Base-by-base conservation (phyloP, 1,140 invertebrate species). In the Leptinotarsa texana region DNA sequence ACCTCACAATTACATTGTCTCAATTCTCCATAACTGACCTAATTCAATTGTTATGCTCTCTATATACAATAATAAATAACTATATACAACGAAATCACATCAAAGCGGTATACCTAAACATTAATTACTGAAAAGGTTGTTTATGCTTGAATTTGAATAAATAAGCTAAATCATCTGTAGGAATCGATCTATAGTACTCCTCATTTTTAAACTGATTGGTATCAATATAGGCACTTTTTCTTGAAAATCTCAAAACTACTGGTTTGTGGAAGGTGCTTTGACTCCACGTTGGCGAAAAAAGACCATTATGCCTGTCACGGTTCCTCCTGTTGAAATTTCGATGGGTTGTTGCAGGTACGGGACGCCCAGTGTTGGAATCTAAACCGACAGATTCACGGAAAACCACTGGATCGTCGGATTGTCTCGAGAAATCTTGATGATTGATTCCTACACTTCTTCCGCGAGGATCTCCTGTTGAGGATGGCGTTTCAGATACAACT, bases 211-310 rank as follows among this genome's bases (percentile, higher is more conserved):
- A 78, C 42, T 78, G 75, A 3, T 74, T 73, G 4, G 49, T 51
- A 68, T 78, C 72, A 18, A 79, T 6, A 62, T 75, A 47, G 24
- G 75, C 67, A 65, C 78, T 73, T 69, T 81, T 79, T 68, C 77
- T 76, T 42, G 75, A 77, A 76, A 81, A 80, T 76, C 80, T 77
- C 69, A 81, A 63, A 4, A 81, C 77, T 21, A 80, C 48, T 13
- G 80, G 80, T 72, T 74, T 79, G 24, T 75, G 77, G 13, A 62
- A 57, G 4, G 48, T 75, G 24, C 77, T 49, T 13, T 72, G 48
- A 47, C 69, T 75, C 77, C 78, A 80, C 27, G 69, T 77, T 3
- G 72, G 67, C 15, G 71, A 24, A 62, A 74, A 77, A 63, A 76
- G 69, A 13, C 70, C 67, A 24, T 73, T 78, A 47, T 77, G 49